A percentile compares a stretch with the other conserved stretches of the same genome.
Evolutionary conservation across 2,113 vertebrate species (phyloP).

Genomic region (Corythornis cristatus): DNA sequence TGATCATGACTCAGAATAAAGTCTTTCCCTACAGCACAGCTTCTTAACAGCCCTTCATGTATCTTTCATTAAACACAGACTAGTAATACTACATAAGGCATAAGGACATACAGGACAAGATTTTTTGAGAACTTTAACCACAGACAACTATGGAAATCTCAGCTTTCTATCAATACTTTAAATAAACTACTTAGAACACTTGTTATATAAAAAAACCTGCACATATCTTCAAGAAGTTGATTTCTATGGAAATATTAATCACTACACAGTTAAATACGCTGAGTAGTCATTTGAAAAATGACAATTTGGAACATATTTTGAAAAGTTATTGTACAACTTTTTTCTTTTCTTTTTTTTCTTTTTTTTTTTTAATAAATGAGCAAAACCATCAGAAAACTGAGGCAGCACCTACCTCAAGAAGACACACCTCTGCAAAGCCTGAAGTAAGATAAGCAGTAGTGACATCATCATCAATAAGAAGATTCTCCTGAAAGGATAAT

Average conservation of each 20-base stretch:
- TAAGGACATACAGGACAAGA: background rate
- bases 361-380: background rate
- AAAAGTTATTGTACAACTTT: background rate
- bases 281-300: background rate
- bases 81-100: background rate
- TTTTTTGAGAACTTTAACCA: background rate
- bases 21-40: background rate
- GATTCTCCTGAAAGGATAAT: background rate
- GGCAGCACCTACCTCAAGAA: background rate
- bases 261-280: background rate
- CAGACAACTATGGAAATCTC: background rate
- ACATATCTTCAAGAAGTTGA: background rate
- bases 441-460: background rate
- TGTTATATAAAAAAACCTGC: background rate
- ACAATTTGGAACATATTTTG: background rate
- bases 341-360: no score
- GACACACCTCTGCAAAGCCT: background rate
- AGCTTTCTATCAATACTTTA: background rate
- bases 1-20: conserved; percentile 29
- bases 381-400: background rate
- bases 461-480: background rate
- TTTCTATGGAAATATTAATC: background rate
- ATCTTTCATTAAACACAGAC: background rate
- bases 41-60: background rate
- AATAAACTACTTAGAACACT: background rate